phyloP scores from a whole-genome alignment of 92 coral and sea anemone species.

The Actinostola sp. region DNA sequence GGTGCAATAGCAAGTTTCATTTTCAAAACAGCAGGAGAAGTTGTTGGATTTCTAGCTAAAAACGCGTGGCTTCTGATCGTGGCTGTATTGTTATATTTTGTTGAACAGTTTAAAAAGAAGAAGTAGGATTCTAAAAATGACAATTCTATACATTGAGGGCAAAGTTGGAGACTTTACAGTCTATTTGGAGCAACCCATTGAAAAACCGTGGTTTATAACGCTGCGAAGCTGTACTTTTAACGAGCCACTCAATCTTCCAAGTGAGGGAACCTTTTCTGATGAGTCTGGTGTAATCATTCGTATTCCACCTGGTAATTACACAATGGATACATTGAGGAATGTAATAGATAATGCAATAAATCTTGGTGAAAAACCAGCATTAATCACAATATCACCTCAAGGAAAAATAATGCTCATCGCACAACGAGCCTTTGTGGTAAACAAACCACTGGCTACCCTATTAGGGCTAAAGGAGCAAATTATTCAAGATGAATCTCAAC shows the following conservation, averaged over 20 bases:
- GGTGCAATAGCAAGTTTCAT: conserved; percentile 56
- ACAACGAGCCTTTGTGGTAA: conserved; percentile 20
- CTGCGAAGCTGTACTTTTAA: conserved; percentile 32
- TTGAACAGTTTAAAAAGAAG: conserved; percentile 53
- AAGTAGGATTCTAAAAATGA: conserved; percentile 9
- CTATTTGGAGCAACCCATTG: conserved; percentile 30
- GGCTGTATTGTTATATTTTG: conserved; percentile 43
- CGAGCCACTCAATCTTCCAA: conserved; percentile 21
- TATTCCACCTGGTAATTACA: conserved; percentile 15
- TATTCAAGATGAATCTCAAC: conserved; percentile 10
- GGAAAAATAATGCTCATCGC: conserved; percentile 3
- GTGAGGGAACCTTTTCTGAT: conserved; percentile 35
- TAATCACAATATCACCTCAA: conserved; percentile 16
- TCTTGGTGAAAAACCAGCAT: conserved; percentile 28
- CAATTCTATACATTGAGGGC: conserved; percentile 21
- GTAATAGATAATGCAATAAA: conserved; percentile 10
- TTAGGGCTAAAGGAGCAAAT: conserved; percentile 7
- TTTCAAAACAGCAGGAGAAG: conserved; percentile 54
- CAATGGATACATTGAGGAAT: conserved; percentile 7
- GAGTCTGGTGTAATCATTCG: conserved; percentile 4
- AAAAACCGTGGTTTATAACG: conserved; percentile 26
- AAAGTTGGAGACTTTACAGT: conserved; percentile 20
- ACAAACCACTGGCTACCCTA: conserved; percentile 11
- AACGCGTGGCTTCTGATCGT: conserved; percentile 56
- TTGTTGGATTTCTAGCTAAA: conserved; percentile 35